These are phyloP conservation scores for Apogon talboti DNA, from an alignment of 2,797 vertebrate species.

Conservation along the genomic window DNA sequence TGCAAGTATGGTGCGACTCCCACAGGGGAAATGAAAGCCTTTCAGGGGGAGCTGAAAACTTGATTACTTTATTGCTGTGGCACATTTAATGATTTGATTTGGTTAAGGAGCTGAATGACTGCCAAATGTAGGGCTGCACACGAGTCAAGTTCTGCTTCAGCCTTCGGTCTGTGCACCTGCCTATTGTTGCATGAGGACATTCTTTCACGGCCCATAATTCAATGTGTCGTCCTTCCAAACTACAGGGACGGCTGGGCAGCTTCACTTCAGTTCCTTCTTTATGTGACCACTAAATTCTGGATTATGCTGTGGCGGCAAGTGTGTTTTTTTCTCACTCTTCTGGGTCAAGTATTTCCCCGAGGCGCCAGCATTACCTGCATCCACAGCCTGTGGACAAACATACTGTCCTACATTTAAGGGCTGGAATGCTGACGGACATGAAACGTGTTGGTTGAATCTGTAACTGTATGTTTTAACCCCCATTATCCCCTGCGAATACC, in stretches of 20 bases:
- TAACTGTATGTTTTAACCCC: slow-evolving; percentile 9
- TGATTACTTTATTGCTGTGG: background rate
- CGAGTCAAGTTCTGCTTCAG: background rate
- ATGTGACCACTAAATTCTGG: background rate
- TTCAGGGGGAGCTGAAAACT: background rate
- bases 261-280: background rate
- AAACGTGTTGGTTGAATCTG: background rate
- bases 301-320: background rate
- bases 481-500: background rate
- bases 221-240: slow-evolving; percentile 2
- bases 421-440: slow-evolving; percentile 1
- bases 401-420: background rate
- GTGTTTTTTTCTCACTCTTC: slow-evolving; percentile 27
- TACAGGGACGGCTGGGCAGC: background rate
- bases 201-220: slow-evolving; percentile 16
- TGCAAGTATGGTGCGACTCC: slow-evolving; percentile 13
- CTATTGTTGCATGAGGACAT: slow-evolving; percentile 8
- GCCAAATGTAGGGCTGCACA: background rate
- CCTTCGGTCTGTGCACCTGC: background rate
- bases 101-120: background rate
- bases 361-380: slow-evolving; percentile 15
- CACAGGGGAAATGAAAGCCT: slow-evolving; percentile 1
- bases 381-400: background rate
- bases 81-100: slow-evolving; percentile 1
- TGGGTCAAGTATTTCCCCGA: slow-evolving; percentile 23